Evolutionary conservation across 2,113 vertebrate species (phyloP), one percentile per base, ranked within the genome.

Genomic region (Pseudorhombus dupliciocellatus): DNA sequence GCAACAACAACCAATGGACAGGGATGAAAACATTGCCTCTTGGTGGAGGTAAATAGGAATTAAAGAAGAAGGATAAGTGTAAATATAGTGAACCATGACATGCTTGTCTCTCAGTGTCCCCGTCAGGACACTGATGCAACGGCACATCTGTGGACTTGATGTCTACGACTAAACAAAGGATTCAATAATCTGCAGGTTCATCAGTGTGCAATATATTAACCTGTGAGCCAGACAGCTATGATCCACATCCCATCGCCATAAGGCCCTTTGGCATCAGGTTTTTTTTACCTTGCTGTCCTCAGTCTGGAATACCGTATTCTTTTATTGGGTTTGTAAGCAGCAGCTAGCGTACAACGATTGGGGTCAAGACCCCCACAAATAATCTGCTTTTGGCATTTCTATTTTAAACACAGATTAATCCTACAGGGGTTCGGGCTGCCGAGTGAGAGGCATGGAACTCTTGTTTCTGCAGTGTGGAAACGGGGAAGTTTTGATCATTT

Each of bases 371-470:
- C 75, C 66, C n/a, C 1, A 48, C 42, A 79, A 79, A 83, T 86
- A 85, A 89, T 88, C 88, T 83, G 67, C 80, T 79, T 84, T 87
- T 73, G 64, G 74, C 58, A 78, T 86, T 84, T 81, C 74, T 86
- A 71, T 77, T 78, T 73, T 56, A 85, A 86, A 84, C 9, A 4
- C 68, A 75, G 79, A 84, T 88, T 84, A 84, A 90, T 91, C 85
- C 87, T 66, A 62, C 21, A 42, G 64, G 81, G 77, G 68, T 86
- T 64, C 56, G 44, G 26, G 58, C 70, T 71, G 72, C 21, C 1
- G 61, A 70, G 25, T 30, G 34, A 70, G 56, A 60, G 21, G 37
- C 21, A 26, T 31, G 34, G 58, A 51, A 42, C 25, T 44, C 28
- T 63, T 40, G 4, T 75, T 64, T 77, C 73, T 70, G 31, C 40